These are phyloP conservation scores for Trachelus stipa DNA, from an alignment of 2,888 invertebrate genomes.

Conservation along the genomic window DNA sequence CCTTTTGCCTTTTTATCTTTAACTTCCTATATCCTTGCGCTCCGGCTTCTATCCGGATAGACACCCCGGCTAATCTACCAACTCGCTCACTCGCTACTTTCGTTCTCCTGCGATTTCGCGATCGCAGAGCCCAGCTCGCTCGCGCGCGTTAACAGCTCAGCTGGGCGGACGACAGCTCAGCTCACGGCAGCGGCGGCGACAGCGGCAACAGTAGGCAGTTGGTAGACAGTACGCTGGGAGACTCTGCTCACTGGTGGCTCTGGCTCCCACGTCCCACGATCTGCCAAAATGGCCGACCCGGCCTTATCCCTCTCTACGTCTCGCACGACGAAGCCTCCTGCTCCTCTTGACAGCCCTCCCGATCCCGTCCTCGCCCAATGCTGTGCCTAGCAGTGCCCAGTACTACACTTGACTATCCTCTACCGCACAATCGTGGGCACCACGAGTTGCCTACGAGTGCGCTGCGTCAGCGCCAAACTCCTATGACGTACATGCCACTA, in stretches of 20 bases:
- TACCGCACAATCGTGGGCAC: neutral
- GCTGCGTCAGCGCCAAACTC: neutral
- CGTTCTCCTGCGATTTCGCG: conserved; percentile 12
- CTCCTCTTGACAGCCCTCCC: neutral
- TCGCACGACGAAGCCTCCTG: neutral
- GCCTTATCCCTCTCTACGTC: conserved; percentile 25
- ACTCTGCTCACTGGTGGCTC: neutral
- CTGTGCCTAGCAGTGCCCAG: neutral
- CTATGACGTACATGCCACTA: neutral
- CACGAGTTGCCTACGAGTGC: neutral
- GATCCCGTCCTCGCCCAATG: neutral
- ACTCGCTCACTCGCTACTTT: conserved; percentile 6
- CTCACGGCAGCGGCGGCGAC: conserved; percentile 49
- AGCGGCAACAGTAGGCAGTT: conserved; percentile 25
- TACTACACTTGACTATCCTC: neutral
- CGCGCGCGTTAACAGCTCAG: conserved; percentile 53
- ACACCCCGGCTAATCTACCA: conserved; percentile 10
- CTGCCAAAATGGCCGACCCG: conserved; percentile 53
- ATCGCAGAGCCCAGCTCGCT: conserved; percentile 26
- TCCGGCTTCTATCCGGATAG: conserved; percentile 14
- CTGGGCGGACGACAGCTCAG: conserved; percentile 54
- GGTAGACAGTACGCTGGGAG: conserved; percentile 36
- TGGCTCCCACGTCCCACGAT: conserved; percentile 35
- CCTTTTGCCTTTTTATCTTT: conserved; percentile 13
- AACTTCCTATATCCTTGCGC: neutral